Base-by-base conservation (phyloP, 2,888 invertebrate genomes). In the Gari tellinella region DNA sequence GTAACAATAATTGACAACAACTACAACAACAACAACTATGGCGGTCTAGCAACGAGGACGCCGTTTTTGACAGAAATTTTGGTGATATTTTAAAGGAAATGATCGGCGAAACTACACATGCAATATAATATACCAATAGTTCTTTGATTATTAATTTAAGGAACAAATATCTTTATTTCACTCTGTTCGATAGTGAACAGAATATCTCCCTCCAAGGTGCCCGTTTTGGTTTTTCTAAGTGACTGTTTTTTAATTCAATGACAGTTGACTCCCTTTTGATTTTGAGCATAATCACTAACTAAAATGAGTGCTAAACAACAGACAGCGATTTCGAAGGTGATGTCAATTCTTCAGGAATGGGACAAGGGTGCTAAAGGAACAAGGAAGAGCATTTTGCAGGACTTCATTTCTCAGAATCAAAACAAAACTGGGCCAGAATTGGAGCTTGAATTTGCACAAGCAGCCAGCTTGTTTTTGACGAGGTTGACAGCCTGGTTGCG, bases 381-480 rank as follows among this genome's bases (percentile, higher is more conserved):
- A 7, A 82, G 92, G n/a, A 86, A 87, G 55, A 86, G 86, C 60
- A 90, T 92, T 53, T 74, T 92, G 21, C 76, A 86, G 61, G 91
- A 91, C 70, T 92, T 92, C 74, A 87, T 92, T 37, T 74, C 74
- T 21, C 91, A 92, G 66, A 91, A 91, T 78, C 83, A 88, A 72
- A 89, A 91, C 57, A 92, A 91, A 80, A 91, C 92, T 17, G 92
- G 92, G 1, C 91, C 92, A 41, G 91, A 92, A 67, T 79, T 92
- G 25, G 92, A 92, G 74, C 87, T 89, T 45, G 91, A 91, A 70
- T 91, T 92, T 84, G 91, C 92, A 17, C 90, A 92, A 70, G 91
- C 92, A 14, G 91, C 91, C 5, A 92, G 91, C 80, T 80, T 92
- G 8, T 92, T 92, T 80, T 80, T 92, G 7, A 88, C 92, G 25